Evolutionary conservation across 2,797 vertebrate genomes (phyloP).

Genomic region (Acanthiza pusilla): DNA sequence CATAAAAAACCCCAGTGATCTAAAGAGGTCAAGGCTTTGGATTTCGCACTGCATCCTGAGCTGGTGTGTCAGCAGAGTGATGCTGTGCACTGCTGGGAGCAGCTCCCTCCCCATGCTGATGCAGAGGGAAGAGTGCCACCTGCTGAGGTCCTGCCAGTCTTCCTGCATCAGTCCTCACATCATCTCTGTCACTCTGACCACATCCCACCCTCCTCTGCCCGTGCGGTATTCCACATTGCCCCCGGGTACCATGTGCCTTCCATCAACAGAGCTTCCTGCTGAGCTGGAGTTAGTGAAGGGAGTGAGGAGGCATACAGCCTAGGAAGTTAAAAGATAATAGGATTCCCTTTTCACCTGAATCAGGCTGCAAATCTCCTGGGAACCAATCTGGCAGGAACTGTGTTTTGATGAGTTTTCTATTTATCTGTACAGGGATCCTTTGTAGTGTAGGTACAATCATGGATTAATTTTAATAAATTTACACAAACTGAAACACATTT

Average conservation of each 20-base stretch:
- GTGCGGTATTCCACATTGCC: neutral
- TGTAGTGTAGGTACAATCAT: neutral
- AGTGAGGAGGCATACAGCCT: neutral
- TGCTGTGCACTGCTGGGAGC: neutral
- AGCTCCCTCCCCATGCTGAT: neutral
- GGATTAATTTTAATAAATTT: neutral
- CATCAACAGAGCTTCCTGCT: neutral
- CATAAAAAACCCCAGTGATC: neutral
- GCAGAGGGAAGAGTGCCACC: slow-evolving; percentile 37
- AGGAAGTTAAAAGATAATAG: neutral
- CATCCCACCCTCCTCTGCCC: neutral
- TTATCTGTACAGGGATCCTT: neutral
- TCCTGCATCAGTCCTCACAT: neutral
- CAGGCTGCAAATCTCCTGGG: neutral
- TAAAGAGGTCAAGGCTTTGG: slow-evolving; percentile 8
- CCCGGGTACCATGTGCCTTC: neutral
- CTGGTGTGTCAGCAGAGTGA: neutral
- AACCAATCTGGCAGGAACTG: neutral
- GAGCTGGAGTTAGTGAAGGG: neutral
- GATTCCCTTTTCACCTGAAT: neutral
- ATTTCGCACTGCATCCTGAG: neutral
- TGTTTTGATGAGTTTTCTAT: neutral
- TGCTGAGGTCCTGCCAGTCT: slow-evolving; percentile 11
- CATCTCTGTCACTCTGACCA: neutral
- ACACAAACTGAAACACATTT: neutral